phyloP scores from a whole-genome alignment of 2,888 invertebrate genomes.

The Caenorhabditis japonica region DNA sequence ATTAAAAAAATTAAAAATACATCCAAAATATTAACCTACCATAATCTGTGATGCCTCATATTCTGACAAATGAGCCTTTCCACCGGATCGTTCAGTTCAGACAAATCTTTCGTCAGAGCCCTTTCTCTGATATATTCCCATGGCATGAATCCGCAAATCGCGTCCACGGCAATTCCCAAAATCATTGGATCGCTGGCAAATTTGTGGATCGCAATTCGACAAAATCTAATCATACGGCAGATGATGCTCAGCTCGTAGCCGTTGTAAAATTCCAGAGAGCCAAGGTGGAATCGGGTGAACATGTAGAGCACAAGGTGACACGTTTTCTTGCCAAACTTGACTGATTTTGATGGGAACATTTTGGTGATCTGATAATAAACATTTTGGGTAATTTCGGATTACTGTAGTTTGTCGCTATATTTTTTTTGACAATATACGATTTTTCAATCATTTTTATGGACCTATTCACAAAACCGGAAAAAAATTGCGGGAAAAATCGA shows the following conservation, averaged over 20 bases:
- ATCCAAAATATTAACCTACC: slow-evolving; percentile 23
- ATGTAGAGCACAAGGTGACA: slow-evolving; percentile 34
- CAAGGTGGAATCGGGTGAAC: slow-evolving; percentile 38
- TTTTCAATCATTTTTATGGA: too few relatives aligned
- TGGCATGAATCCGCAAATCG: slow-evolving; percentile 30
- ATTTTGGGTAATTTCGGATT: too few relatives aligned
- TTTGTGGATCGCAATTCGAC: slow-evolving; percentile 15
- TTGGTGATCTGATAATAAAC: too few relatives aligned
- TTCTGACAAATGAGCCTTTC: slow-evolving; percentile 23
- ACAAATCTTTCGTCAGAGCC: slow-evolving; percentile 4
- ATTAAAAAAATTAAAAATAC: too few relatives aligned
- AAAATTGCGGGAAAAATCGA: too few relatives aligned
- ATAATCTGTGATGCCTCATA: slow-evolving; percentile 21
- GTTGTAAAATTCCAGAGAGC: slow-evolving; percentile 17
- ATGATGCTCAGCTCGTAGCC: slow-evolving; percentile 2
- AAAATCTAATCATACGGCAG: slow-evolving; percentile 18
- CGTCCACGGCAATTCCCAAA: slow-evolving; percentile 35
- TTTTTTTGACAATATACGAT: too few relatives aligned
- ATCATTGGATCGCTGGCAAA: slow-evolving; percentile 30
- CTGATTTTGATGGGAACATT: too few relatives aligned
- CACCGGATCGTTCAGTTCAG: slow-evolving; percentile 4
- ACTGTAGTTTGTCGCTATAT: too few relatives aligned
- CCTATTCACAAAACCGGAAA: too few relatives aligned
- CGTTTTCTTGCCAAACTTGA: too few relatives aligned
- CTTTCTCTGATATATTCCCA: slow-evolving; percentile 30